A percentile compares a stretch with the other conserved stretches of the same genome.
These are phyloP conservation scores for Formica selysi DNA, from an alignment of 1,140 invertebrate genomes.

Conservation along the genomic window DNA sequence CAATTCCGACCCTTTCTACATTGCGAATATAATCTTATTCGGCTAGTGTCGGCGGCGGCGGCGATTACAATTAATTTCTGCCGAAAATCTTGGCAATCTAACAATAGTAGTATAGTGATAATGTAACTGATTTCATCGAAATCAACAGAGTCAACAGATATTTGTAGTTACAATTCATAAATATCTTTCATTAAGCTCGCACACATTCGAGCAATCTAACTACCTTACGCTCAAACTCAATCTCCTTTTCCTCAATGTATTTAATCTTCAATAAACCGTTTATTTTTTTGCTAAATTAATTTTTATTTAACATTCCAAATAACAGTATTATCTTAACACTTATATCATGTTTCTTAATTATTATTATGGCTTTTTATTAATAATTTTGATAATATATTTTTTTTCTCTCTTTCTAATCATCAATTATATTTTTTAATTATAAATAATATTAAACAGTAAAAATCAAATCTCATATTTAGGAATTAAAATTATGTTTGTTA, in stretches of 20 bases:
- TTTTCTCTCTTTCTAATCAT: too few relatives aligned
- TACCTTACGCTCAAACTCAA: neutral
- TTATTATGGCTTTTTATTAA: neutral
- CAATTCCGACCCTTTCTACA: conserved; percentile 9
- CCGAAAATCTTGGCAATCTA: conserved; percentile 59
- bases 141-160: conserved; percentile 14
- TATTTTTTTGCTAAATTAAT: neutral
- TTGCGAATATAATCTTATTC: neutral
- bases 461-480: too few relatives aligned
- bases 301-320: neutral
- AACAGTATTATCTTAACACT: neutral
- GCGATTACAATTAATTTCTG: conserved; percentile 62
- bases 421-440: neutral
- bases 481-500: neutral
- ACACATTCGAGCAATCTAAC: neutral
- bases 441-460: neutral
- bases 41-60: neutral
- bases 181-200: neutral
- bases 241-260: too few relatives aligned
- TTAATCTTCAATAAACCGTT: conserved; percentile 17
- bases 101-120: neutral
- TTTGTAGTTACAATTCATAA: conserved; percentile 30
- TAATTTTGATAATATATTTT: neutral
- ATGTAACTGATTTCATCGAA: conserved; percentile 60
- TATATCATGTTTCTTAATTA: neutral